Conservation (phyloP, 2,113 vertebrate genomes). For the Arvicanthis niloticus region DNA sequence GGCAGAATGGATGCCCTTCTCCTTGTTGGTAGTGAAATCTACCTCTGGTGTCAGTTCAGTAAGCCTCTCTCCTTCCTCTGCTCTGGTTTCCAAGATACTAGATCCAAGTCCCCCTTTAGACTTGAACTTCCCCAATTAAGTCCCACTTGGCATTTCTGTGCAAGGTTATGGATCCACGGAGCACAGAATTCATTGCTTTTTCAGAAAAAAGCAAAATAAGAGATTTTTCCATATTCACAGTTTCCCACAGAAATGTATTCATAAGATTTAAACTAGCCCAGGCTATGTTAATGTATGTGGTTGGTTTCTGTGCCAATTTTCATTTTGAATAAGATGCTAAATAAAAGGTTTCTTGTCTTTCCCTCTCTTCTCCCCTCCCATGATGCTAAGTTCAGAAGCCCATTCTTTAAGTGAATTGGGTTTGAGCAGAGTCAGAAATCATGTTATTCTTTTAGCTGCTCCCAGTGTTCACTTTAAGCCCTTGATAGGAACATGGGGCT, state of each 20-base stretch:
- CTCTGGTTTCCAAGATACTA: constrained; percentile 78
- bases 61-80: constrained; percentile 76
- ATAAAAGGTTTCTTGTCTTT: constrained; percentile 88
- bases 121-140: constrained; percentile 58
- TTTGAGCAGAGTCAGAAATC: constrained; percentile 82
- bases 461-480: constrained; percentile 81
- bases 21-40: constrained; percentile 78
- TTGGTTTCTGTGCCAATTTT: constrained; percentile 87
- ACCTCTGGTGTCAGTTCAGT: constrained; percentile 66
- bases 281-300: constrained; percentile 90
- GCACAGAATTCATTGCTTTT: constrained; percentile 86
- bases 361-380: constrained; percentile 79
- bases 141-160: constrained; percentile 84
- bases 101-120: constrained; percentile 23
- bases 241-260: constrained; percentile 90
- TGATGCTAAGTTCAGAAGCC: constrained; percentile 85
- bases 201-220: constrained; percentile 85
- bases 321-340: constrained; percentile 88
- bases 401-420: constrained; percentile 86
- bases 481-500: constrained; percentile 72
- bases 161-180: constrained; percentile 84
- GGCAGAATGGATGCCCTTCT: not conserved
- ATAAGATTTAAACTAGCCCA: constrained; percentile 88
- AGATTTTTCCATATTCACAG: constrained; percentile 89
- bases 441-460: constrained; percentile 79